phyloP scores from a whole-genome alignment of 2,113 vertebrate genomes.

The Chelonoidis abingdonii region DNA sequence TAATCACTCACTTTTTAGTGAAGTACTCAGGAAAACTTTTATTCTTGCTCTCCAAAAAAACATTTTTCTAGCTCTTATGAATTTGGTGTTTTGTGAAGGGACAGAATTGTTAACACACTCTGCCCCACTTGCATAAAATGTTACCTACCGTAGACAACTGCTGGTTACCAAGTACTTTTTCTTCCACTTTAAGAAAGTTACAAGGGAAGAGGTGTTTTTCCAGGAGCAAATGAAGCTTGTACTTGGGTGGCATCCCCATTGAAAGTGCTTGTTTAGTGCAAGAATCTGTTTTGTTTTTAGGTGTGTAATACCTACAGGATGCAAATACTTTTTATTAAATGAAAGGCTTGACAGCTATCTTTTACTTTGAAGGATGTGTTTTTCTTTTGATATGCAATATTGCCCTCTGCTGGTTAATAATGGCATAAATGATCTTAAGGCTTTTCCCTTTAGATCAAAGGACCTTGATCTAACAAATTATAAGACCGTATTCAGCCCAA shows the following conservation, averaged over 20 bases:
- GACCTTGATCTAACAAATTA: accelerated
- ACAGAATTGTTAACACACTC: neutral
- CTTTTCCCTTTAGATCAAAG: neutral
- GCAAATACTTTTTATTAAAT: accelerated
- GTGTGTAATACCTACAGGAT: accelerated
- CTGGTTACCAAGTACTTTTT: neutral
- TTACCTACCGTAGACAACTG: neutral
- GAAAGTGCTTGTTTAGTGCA: accelerated
- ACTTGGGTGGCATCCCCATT: neutral
- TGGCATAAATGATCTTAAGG: neutral
- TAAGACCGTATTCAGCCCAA: neutral
- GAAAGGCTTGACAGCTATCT: neutral
- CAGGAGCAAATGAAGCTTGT: neutral
- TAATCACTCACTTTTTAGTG: neutral
- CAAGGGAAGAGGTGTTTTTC: neutral
- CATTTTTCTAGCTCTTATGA: neutral
- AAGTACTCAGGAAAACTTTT: accelerated
- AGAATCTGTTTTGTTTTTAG: neutral
- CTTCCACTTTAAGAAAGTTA: neutral
- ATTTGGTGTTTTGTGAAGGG: neutral
- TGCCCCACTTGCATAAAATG: neutral
- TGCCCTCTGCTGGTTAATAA: constrained; percentile 66
- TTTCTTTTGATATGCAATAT: constrained; percentile 26
- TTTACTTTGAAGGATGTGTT: neutral
- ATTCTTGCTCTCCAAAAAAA: neutral